Evolutionary conservation across 2,888 invertebrate species (phyloP).

Genomic region (Tortrix viridana): DNA sequence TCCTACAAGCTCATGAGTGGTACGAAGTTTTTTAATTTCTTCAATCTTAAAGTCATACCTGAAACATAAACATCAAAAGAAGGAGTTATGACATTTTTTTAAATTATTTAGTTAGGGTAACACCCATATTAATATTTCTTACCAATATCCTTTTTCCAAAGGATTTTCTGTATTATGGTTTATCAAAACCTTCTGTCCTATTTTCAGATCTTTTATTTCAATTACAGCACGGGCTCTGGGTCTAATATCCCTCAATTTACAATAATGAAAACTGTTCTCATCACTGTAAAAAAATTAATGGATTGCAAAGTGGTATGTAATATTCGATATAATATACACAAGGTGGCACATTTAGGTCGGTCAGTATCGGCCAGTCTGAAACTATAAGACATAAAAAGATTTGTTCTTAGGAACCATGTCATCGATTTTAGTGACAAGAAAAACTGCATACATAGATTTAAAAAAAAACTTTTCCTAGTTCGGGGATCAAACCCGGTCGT

Average conservation of each 20-base stretch:
- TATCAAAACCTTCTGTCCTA: slow-evolving; percentile 87
- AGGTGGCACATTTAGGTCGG: no score
- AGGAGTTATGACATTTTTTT: not conserved
- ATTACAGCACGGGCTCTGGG: slow-evolving; percentile 86
- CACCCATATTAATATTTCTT: slow-evolving; percentile 36
- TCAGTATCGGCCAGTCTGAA: no score
- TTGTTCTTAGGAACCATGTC: no score
- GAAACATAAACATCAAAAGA: slow-evolving; percentile 31
- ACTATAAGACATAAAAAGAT: no score
- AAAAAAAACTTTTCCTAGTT: no score
- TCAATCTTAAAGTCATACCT: slow-evolving; percentile 85
- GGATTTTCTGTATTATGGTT: slow-evolving; percentile 90
- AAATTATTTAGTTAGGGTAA: not conserved
- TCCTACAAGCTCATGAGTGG: slow-evolving; percentile 77
- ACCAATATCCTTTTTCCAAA: slow-evolving; percentile 88
- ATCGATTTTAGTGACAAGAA: no score
- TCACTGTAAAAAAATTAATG: slow-evolving; percentile 54
- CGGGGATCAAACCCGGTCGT: no score
- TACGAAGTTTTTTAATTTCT: slow-evolving; percentile 70
- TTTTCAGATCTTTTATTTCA: slow-evolving; percentile 78
- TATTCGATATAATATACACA: no score
- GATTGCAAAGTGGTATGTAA: no score
- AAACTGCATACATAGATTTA: no score
- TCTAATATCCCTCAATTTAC: slow-evolving; percentile 83
- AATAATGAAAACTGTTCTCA: slow-evolving; percentile 64